Conservation (phyloP, 2,113 vertebrate species). For the Odocoileus virginianus region DNA sequence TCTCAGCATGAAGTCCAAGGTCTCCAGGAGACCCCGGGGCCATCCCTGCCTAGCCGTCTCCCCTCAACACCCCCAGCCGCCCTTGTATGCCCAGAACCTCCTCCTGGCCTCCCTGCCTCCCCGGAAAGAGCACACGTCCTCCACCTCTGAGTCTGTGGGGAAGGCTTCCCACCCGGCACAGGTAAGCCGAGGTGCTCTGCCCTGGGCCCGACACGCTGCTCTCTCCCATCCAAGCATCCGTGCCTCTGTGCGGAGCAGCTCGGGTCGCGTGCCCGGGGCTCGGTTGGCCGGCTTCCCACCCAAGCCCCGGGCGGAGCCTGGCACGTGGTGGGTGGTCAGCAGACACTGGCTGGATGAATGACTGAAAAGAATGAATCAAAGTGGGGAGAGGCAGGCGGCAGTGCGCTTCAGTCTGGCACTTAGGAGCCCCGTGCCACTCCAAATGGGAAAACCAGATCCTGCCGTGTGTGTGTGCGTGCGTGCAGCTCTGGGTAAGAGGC, state of each 20-base stretch:
- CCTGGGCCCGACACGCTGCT: neutral
- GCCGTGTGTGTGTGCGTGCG: neutral
- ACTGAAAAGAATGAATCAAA: conserved; percentile 43
- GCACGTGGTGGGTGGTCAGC: neutral
- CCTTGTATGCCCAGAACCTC: rapidly evolving
- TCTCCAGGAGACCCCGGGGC: neutral
- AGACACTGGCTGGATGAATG: conserved; percentile 2
- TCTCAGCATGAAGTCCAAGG: neutral
- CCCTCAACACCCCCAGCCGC: rapidly evolving
- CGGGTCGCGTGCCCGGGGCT: rapidly evolving
- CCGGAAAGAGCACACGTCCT: neutral
- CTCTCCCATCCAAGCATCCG: no score
- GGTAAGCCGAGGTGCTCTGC: neutral
- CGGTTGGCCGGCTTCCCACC: neutral
- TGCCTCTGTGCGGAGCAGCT: no score
- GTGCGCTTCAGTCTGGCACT: neutral
- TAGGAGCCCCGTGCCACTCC: neutral
- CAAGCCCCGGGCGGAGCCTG: neutral
- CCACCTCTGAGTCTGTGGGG: neutral
- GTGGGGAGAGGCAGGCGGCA: neutral
- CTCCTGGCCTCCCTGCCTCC: neutral
- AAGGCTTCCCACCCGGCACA: neutral
- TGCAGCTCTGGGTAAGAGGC: neutral
- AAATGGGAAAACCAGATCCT: conserved; percentile 35
- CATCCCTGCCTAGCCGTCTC: rapidly evolving